Evolutionary conservation across 2,113 vertebrate genomes (phyloP).

Genomic region (Oryzias melastigma): DNA sequence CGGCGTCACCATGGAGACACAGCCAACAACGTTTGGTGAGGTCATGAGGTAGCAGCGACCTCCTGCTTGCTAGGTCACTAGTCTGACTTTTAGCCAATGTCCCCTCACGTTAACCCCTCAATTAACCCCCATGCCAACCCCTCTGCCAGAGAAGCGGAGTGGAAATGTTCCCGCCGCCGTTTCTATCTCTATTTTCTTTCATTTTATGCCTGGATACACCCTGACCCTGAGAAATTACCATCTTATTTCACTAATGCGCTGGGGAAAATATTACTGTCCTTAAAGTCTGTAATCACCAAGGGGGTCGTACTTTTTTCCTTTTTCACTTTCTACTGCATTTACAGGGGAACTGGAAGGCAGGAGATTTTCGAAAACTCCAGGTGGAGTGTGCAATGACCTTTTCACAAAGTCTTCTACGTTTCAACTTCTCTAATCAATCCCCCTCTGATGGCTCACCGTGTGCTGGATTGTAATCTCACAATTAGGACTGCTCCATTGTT

Average conservation of each 20-base stretch:
- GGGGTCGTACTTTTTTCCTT: conserved; percentile 51
- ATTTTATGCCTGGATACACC: conserved; percentile 72
- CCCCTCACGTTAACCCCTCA: conserved; percentile 72
- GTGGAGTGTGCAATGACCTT: conserved; percentile 79
- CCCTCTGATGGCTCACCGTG: conserved; percentile 71
- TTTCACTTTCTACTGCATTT: conserved; percentile 29
- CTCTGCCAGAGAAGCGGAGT: conserved; percentile 42
- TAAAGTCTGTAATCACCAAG: conserved; percentile 62
- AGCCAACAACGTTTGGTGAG: conserved; percentile 33
- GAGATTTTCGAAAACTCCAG: conserved; percentile 66
- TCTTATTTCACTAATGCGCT: conserved; percentile 76
- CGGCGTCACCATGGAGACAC: conserved; percentile 39
- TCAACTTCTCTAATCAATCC: conserved; percentile 77
- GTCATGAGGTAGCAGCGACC: conserved; percentile 47
- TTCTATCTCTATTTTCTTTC: conserved; percentile 60
- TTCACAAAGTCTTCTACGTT: conserved; percentile 80
- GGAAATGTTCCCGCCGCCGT: conserved; percentile 20
- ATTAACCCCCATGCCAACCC: conserved; percentile 66
- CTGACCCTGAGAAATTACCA: conserved; percentile 66
- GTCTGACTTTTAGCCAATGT: conserved; percentile 71
- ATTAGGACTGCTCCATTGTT: conserved; percentile 77
- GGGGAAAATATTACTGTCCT: conserved; percentile 60
- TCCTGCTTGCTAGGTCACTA: conserved; percentile 53
- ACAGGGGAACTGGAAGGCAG: conserved; percentile 20
- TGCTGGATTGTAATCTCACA: conserved; percentile 73